These are phyloP conservation scores for Ataeniobius toweri DNA, from an alignment of 2,797 vertebrate species.

Conservation along the genomic window DNA sequence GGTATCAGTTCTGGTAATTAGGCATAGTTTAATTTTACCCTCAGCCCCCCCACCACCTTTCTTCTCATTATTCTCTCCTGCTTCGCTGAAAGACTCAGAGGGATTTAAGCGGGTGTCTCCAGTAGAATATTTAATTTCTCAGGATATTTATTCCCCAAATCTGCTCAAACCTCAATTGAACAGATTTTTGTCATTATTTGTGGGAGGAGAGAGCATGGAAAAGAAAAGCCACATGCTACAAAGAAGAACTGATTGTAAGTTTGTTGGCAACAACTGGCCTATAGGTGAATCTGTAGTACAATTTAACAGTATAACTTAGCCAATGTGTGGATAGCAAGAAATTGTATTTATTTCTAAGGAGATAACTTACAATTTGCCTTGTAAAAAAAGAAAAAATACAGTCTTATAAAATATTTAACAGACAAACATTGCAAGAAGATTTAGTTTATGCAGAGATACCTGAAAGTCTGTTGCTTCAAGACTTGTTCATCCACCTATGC, in stretches of 20 bases:
- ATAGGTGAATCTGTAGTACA: slow-evolving; percentile 45
- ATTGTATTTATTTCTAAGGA: slow-evolving; percentile 9
- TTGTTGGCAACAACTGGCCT: slow-evolving; percentile 58
- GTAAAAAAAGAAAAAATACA: not conserved
- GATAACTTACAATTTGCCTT: slow-evolving; percentile 21
- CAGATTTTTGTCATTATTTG: slow-evolving; percentile 36
- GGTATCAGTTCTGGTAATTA: slow-evolving; percentile 73
- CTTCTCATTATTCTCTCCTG: slow-evolving; percentile 33
- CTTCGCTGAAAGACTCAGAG: slow-evolving; percentile 58
- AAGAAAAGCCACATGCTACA: slow-evolving; percentile 33
- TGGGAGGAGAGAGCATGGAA: slow-evolving; percentile 40
- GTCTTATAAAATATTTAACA: slow-evolving; percentile 22
- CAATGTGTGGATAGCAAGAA: slow-evolving; percentile 4
- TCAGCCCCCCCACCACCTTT: slow-evolving; percentile 6
- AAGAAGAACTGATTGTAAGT: slow-evolving; percentile 25
- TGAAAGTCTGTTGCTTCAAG: not conserved
- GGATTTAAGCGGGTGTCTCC: slow-evolving; percentile 63
- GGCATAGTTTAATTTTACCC: slow-evolving; percentile 70
- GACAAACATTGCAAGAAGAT: not conserved
- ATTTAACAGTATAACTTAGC: slow-evolving; percentile 7
- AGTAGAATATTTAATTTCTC: slow-evolving; percentile 61
- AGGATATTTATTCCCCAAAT: slow-evolving; percentile 60
- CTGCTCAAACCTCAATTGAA: slow-evolving; percentile 25
- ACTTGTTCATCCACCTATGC: not conserved
- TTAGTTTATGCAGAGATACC: not conserved